phyloP scores from a whole-genome alignment of 37 sponge, comb jelly and placozoan genomes.

The Hexactinellida sp. region DNA sequence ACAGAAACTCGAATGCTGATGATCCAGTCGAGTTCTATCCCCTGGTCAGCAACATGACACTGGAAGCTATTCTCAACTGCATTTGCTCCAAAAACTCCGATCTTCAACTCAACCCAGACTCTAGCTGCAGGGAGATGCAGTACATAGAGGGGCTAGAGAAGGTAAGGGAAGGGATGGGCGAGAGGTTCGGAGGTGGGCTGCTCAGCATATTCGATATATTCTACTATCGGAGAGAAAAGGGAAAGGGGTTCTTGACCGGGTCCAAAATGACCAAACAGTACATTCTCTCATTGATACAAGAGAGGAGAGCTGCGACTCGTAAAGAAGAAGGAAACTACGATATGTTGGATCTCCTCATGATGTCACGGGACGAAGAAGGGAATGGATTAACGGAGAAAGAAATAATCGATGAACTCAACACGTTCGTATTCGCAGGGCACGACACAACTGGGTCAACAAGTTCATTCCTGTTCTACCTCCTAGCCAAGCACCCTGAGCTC shows the following conservation, averaged over 20 bases:
- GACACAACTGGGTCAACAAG: neutral
- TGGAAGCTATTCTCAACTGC: neutral
- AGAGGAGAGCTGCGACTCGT: neutral
- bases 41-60: neutral
- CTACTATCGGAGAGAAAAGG: neutral
- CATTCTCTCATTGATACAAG: neutral
- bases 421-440: conserved; percentile 11
- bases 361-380: neutral
- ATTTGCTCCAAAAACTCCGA: neutral
- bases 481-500: neutral
- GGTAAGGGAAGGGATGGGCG: neutral
- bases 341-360: neutral
- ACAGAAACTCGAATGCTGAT: neutral
- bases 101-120: neutral
- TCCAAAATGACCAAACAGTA: neutral
- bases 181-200: neutral
- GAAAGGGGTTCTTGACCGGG: neutral
- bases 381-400: neutral
- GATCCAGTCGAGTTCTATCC: neutral
- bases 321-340: neutral
- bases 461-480: neutral
- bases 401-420: neutral
- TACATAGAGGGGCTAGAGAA: neutral
- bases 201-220: neutral
- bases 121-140: neutral